Evolutionary conservation across 35 echinoderm and acorn worm species (phyloP), one percentile per base, ranked within the genome.

Genomic region (Patiria miniata): DNA sequence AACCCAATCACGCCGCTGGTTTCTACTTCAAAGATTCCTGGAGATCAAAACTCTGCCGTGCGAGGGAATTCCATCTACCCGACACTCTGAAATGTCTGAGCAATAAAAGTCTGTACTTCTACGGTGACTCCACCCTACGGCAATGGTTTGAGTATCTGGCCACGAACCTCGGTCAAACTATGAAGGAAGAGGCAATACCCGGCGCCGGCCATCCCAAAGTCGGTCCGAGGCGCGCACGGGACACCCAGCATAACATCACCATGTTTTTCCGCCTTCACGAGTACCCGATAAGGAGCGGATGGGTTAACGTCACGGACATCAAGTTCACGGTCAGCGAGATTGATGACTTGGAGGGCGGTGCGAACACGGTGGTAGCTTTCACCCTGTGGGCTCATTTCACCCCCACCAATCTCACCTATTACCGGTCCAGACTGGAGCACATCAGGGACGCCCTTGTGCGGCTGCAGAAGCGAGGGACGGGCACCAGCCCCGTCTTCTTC

Each of bases 331-430:
- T 77, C 9, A 79, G 80, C 59, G 76, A 57, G 16, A 79, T 88
- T 61, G 86, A 88, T 19, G 12, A 39, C 53, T 57, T 88, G 29
- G 77, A 32, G 17, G 77, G 44, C 39, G 77, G 77, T 21, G 12
- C 77, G 59, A 80, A 88, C 47, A 78, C 52, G 54, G 86, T 61
- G 8, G 54, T 88, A 23, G 50, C 52, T 61, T 28, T 88, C n/a
- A 79, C 86, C 12, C 36, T 88, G 8, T 88, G 76, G 76, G 86
- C 86, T 36, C 86, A 88, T 80, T 88, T 88, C 57, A 88, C 86
- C 1, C 37, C 38, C 19, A 61, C 78, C 54, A 79, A 19, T 16
- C 37, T 80, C 10, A 37, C 78, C 2, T 88, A 58, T 80, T 88
- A 88, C 54, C 44, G 18, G 37, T 5, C 52, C 6, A 39, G 86